Percentiles rank a stretch among this genome's conserved stretches.
Conservation (phyloP, 2,888 invertebrate species). For the Cataglyphis altisquamis region DNA sequence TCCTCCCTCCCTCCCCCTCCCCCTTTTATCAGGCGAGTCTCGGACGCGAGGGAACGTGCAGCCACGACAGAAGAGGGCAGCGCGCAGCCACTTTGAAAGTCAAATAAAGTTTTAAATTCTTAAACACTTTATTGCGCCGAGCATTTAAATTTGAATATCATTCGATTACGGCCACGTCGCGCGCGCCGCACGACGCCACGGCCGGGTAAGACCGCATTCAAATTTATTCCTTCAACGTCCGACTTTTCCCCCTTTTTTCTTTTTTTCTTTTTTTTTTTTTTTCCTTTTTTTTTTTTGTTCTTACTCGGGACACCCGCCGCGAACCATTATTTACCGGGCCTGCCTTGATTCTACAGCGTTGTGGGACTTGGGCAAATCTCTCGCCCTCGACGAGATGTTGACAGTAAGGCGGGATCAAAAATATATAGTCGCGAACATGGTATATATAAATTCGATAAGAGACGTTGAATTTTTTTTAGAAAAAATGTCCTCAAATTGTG, state of each 20-base stretch:
- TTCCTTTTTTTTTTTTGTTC: constrained; percentile 48
- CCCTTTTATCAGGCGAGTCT: constrained; percentile 5
- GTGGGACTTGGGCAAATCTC: constrained; percentile 30
- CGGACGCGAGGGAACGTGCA: not conserved
- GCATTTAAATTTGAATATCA: constrained; percentile 84
- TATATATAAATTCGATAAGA: constrained; percentile 1
- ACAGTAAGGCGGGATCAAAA: constrained; percentile 21
- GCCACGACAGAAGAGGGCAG: constrained; percentile 38
- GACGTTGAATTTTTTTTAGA: not conserved
- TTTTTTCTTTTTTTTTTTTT: not conserved
- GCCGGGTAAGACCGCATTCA: constrained; percentile 66
- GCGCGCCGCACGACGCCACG: constrained; percentile 53
- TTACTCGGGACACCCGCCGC: constrained; percentile 45
- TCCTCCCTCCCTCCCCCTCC: not conserved
- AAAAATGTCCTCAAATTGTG: not conserved
- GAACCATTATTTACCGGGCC: constrained; percentile 54
- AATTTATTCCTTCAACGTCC: constrained; percentile 72
- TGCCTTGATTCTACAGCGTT: constrained; percentile 33
- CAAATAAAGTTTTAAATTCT: constrained; percentile 83
- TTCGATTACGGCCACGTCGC: constrained; percentile 79
- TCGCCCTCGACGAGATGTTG: constrained; percentile 7
- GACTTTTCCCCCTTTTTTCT: constrained; percentile 32
- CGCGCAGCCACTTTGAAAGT: constrained; percentile 78
- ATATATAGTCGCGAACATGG: not conserved
- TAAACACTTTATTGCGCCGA: constrained; percentile 83